Percentiles rank a stretch among this genome's conserved stretches.
Evolutionary conservation across 2,113 vertebrate species (phyloP).

Genomic region (Nestor notabilis): DNA sequence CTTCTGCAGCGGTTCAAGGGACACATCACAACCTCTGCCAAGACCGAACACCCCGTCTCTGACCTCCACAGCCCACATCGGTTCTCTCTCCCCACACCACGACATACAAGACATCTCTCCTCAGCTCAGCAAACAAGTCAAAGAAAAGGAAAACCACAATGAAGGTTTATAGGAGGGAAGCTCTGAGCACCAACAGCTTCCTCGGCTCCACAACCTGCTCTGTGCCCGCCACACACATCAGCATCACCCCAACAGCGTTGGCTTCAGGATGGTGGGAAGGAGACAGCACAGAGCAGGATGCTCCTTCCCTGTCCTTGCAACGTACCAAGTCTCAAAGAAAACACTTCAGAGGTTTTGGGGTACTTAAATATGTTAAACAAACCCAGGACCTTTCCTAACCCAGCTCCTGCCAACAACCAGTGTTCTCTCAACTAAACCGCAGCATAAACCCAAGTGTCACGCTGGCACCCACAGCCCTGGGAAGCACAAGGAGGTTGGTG

Average conservation of each 20-base stretch:
- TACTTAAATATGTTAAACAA: neutral
- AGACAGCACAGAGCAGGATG: neutral
- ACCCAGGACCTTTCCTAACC: neutral
- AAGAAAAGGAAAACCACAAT: conserved; percentile 45
- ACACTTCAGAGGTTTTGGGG: neutral
- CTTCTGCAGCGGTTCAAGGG: conserved; percentile 33
- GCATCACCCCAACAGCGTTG: neutral
- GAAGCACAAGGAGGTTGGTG: neutral
- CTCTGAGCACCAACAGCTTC: neutral
- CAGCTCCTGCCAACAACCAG: neutral
- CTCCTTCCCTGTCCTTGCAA: neutral
- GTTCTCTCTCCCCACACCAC: conserved; percentile 46
- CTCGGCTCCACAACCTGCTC: neutral
- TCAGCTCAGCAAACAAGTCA: conserved; percentile 53
- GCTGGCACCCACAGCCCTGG: neutral
- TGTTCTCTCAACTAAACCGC: neutral
- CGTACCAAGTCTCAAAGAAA: neutral
- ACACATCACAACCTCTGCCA: neutral
- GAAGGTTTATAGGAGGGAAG: conserved; percentile 45
- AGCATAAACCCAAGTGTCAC: neutral
- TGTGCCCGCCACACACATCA: neutral
- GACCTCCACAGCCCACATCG: neutral
- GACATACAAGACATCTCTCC: conserved; percentile 40
- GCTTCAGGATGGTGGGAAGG: neutral
- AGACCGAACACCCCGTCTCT: conserved; percentile 34